Evolutionary conservation across 1,140 invertebrate species (phyloP).

Genomic region (Platorchestia sp.): DNA sequence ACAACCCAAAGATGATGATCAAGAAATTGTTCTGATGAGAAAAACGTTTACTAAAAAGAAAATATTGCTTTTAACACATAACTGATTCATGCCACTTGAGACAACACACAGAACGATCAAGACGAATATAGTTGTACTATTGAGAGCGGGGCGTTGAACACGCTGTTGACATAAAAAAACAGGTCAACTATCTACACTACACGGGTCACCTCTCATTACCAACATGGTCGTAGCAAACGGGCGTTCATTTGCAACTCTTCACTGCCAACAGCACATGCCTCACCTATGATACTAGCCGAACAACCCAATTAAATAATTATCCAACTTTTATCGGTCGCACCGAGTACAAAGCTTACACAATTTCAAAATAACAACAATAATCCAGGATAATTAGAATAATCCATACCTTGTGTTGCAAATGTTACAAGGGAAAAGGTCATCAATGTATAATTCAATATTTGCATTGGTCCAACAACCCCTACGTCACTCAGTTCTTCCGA

Average conservation of each 20-base stretch:
- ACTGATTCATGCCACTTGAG: neutral
- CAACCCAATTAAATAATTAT: no score
- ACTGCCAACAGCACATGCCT: no score
- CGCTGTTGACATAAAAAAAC: neutral
- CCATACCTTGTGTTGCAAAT: neutral
- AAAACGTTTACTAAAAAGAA: neutral
- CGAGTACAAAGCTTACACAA: no score
- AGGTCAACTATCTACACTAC: neutral
- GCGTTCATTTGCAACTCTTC: neutral
- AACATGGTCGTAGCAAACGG: neutral
- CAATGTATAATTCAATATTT: neutral
- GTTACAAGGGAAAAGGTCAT: neutral
- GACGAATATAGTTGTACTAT: neutral
- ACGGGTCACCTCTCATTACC: neutral
- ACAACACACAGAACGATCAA: neutral
- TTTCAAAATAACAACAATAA: no score
- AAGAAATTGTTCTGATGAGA: neutral
- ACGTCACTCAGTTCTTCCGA: neutral
- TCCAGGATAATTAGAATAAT: no score
- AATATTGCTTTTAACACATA: neutral
- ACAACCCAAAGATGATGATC: neutral
- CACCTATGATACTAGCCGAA: no score
- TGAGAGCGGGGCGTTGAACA: neutral
- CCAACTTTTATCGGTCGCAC: no score
- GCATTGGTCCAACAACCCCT: neutral